Conservation (phyloP, 2,797 vertebrate genomes). For the Smutsia gigantea region DNA sequence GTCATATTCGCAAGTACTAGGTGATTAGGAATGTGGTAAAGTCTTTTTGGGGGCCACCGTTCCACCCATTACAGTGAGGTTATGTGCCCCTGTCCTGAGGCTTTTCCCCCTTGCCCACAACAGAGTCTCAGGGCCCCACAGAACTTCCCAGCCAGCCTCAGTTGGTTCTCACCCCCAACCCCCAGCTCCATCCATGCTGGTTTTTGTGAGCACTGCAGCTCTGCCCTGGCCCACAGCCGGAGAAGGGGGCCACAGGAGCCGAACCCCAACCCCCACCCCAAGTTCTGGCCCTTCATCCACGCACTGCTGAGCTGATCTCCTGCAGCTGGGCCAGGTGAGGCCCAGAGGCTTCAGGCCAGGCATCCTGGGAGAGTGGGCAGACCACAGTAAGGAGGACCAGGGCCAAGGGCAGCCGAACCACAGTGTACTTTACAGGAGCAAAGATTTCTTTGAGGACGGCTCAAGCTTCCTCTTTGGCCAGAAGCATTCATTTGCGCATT, state of each 20-base stretch:
- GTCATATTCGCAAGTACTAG: not conserved
- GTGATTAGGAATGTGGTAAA: not conserved
- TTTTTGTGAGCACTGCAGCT: rapidly evolving
- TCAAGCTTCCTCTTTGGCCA: not conserved
- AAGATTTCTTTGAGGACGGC: not conserved
- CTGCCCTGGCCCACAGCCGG: not conserved
- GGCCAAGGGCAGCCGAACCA: not conserved
- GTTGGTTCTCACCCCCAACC: not conserved
- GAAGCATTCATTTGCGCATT: not conserved
- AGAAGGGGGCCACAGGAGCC: not conserved
- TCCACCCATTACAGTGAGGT: rapidly evolving
- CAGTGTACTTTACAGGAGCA: not conserved
- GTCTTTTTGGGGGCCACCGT: not conserved
- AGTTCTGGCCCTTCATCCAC: not conserved
- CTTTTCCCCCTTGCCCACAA: not conserved
- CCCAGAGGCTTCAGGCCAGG: not conserved
- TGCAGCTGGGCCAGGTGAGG: rapidly evolving
- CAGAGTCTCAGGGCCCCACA: not conserved
- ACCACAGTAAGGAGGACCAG: not conserved
- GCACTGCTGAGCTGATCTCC: rapidly evolving
- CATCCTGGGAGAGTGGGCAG: not conserved
- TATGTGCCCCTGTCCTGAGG: too few species aligned
- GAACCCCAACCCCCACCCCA: not conserved
- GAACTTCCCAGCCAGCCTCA: not conserved
- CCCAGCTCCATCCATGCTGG: rapidly evolving